A percentile compares a stretch with the other conserved stretches of the same genome.
Evolutionary conservation across 2,797 vertebrate genomes (phyloP).

Genomic region (Falco berigora): DNA sequence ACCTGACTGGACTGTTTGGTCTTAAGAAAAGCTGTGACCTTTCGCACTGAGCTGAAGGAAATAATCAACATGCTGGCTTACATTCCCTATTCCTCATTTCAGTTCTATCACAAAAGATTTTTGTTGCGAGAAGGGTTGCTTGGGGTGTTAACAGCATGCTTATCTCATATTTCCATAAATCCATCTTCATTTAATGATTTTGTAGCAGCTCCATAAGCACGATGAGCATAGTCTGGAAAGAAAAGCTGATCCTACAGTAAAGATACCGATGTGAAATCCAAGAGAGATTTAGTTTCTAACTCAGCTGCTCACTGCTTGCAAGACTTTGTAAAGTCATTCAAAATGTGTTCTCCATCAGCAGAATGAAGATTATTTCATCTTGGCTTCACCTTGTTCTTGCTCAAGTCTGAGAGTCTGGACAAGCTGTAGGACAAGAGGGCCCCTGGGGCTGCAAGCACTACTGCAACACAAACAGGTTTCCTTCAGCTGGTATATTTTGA

Average conservation of each 20-base stretch:
- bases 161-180: background rate
- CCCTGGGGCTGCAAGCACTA: background rate
- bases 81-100: background rate
- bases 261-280: background rate
- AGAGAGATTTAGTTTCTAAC: background rate
- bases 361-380: background rate
- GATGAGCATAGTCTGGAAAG: background rate
- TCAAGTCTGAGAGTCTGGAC: background rate
- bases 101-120: background rate
- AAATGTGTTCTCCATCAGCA: background rate
- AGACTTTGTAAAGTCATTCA: background rate
- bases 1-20: background rate
- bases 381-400: background rate
- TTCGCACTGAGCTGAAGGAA: background rate
- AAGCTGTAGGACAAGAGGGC: accelerated
- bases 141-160: background rate
- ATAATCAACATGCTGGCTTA: background rate
- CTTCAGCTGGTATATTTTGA: background rate
- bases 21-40: background rate
- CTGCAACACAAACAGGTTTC: background rate
- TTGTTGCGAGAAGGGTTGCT: background rate
- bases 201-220: background rate
- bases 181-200: background rate
- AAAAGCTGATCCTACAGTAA: background rate
- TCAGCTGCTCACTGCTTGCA: background rate